These are phyloP conservation scores for Octodon degus DNA, from an alignment of 2,113 vertebrate species.

Conservation along the genomic window DNA sequence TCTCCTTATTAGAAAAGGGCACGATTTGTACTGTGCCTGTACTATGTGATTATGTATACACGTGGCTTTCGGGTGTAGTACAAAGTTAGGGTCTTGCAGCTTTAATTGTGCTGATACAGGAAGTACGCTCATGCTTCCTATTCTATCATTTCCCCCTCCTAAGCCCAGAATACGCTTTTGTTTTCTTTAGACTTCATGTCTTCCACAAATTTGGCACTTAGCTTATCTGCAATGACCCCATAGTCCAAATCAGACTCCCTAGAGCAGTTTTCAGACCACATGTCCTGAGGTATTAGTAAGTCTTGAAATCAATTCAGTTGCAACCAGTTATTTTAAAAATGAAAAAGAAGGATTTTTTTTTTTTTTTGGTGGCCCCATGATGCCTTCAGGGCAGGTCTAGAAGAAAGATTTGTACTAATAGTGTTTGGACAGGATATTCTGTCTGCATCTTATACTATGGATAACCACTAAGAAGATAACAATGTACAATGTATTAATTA, in stretches of 20 bases:
- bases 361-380: too few species aligned
- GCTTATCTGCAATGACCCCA: background rate
- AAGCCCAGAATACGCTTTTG: background rate
- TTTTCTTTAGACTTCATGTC: background rate
- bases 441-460: too few species aligned
- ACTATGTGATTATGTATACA: background rate
- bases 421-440: too few species aligned
- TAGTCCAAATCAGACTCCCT: slow-evolving; percentile 2
- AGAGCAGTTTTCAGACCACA: slow-evolving; percentile 25
- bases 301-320: slow-evolving; percentile 47
- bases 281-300: background rate
- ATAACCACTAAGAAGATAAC: too few species aligned
- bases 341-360: background rate
- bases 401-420: too few species aligned
- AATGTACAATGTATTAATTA: too few species aligned
- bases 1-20: background rate
- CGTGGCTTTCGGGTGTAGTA: background rate
- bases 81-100: background rate
- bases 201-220: background rate
- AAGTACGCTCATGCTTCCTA: background rate
- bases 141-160: background rate
- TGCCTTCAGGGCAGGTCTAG: too few species aligned
- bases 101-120: slow-evolving; percentile 22
- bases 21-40: background rate
- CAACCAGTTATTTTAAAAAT: background rate